These are phyloP conservation scores for Mus spretus DNA, from an alignment of 2,797 vertebrate species.

Conservation along the genomic window DNA sequence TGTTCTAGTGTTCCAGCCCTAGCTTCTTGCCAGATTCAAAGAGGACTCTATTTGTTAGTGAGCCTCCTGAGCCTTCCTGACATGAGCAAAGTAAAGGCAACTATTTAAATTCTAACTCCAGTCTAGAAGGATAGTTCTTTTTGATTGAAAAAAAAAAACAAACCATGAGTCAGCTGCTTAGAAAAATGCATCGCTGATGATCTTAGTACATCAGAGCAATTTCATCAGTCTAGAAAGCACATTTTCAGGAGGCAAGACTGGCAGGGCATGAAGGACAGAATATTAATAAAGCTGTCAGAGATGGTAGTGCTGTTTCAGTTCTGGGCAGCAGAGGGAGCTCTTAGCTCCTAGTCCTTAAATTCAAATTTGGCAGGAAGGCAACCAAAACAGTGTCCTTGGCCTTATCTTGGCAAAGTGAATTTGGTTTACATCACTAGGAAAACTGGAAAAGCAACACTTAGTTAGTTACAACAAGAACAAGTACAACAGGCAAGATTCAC, in stretches of 20 bases:
- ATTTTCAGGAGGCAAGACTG: conserved; percentile 83
- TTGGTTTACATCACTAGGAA: neutral
- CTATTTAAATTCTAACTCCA: conserved; percentile 82
- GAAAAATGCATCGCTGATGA: conserved; percentile 84
- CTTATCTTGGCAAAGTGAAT: neutral
- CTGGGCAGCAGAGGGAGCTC: conserved; percentile 75
- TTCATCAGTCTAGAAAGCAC: conserved; percentile 80
- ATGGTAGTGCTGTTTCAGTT: conserved; percentile 60
- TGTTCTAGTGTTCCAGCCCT: conserved; percentile 73
- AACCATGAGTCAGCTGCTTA: conserved; percentile 84
- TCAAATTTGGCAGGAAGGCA: neutral
- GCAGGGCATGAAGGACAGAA: conserved; percentile 79
- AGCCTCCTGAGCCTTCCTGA: conserved; percentile 79
- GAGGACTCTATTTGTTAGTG: conserved; percentile 17
- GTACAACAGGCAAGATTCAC: neutral
- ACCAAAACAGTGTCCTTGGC: neutral
- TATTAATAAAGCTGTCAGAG: conserved; percentile 57
- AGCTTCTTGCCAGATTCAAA: conserved; percentile 61
- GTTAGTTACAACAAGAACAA: neutral
- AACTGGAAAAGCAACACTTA: neutral
- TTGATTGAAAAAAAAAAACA: conserved; percentile 8
- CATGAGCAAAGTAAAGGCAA: conserved; percentile 75
- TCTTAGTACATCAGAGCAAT: conserved; percentile 83
- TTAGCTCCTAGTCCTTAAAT: conserved; percentile 44
- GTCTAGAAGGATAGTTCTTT: conserved; percentile 80